Conservation (phyloP, 1,140 invertebrate genomes). For the Diachasmimorpha longicaudata region DNA sequence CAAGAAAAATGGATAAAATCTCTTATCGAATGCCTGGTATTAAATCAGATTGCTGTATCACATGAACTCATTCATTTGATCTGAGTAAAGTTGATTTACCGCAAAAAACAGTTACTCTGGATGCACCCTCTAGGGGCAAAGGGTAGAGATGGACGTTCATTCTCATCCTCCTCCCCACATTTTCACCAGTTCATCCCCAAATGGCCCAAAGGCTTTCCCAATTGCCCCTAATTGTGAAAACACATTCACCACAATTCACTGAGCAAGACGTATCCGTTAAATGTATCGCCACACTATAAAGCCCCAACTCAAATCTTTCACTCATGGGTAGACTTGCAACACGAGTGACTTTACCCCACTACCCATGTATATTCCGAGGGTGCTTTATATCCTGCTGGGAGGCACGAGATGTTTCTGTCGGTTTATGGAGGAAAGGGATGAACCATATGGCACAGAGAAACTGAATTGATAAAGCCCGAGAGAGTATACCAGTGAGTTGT, state of each 20-base stretch:
- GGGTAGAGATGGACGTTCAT: too few species aligned
- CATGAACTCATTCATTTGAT: too few species aligned
- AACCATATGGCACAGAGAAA: neutral
- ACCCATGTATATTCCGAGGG: neutral
- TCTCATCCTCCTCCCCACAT: too few species aligned
- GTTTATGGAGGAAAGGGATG: neutral
- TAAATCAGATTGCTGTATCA: too few species aligned
- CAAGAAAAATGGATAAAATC: too few species aligned
- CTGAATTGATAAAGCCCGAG: constrained; percentile 19
- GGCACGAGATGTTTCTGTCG: neutral
- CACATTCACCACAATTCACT: neutral
- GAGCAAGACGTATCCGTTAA: neutral
- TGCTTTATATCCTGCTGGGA: neutral
- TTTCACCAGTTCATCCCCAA: too few species aligned
- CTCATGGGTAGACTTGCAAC: neutral
- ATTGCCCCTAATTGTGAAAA: neutral
- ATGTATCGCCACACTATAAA: neutral
- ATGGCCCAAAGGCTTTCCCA: neutral
- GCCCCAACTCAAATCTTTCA: neutral
- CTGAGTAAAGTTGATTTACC: too few species aligned
- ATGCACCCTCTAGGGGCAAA: too few species aligned
- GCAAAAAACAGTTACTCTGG: too few species aligned
- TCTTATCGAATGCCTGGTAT: too few species aligned
- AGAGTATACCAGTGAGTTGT: constrained; percentile 9
- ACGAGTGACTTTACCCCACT: neutral